These are phyloP conservation scores for Eueides isabella DNA, from an alignment of 1,140 invertebrate species.

Conservation along the genomic window DNA sequence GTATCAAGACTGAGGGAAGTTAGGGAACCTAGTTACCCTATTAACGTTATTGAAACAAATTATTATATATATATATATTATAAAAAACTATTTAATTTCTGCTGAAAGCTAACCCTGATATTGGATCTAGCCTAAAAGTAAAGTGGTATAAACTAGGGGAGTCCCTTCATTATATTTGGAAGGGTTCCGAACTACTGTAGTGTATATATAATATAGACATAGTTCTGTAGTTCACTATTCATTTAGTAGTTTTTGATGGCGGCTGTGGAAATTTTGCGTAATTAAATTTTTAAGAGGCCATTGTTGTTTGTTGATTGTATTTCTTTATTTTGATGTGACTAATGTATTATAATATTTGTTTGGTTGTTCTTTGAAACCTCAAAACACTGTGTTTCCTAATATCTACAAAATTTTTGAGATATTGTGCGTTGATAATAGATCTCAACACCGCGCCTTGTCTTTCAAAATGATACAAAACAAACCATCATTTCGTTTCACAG, in stretches of 20 bases:
- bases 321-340: constrained; percentile 7
- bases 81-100: background rate
- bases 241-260: constrained; percentile 19
- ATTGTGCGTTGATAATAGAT: too few relatives aligned
- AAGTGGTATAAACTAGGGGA: constrained; percentile 38
- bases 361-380: background rate
- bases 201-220: constrained; percentile 13
- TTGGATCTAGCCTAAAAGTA: constrained; percentile 38
- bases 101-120: background rate
- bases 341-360: background rate
- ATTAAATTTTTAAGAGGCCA: constrained; percentile 17
- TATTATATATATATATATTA: background rate
- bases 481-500: too few relatives aligned
- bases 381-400: too few relatives aligned
- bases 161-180: constrained; percentile 42
- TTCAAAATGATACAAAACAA: too few relatives aligned
- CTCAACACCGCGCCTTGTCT: too few relatives aligned
- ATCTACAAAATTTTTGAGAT: too few relatives aligned
- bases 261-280: constrained; percentile 21
- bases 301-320: constrained; percentile 17
- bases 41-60: too few relatives aligned
- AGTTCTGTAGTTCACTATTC: constrained; percentile 16
- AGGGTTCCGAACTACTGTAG: constrained; percentile 38
- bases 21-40: too few relatives aligned
- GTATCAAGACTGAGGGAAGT: too few relatives aligned